Percentiles rank a stretch among this genome's conserved stretches.
phyloP scores from a whole-genome alignment of 2,797 vertebrate genomes.

The Falco rusticolus region DNA sequence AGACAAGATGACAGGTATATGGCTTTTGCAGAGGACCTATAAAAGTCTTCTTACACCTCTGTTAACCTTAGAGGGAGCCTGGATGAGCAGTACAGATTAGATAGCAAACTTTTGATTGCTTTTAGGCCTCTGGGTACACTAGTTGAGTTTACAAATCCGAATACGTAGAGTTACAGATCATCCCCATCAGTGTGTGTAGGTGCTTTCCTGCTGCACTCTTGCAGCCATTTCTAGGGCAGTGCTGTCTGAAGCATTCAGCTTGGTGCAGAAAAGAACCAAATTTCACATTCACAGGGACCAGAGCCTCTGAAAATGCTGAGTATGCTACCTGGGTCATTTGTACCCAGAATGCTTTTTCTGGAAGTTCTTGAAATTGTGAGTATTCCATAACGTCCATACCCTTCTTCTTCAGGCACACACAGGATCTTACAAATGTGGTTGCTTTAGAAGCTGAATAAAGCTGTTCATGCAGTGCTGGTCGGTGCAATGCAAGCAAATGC shows the following conservation, averaged over 20 bases:
- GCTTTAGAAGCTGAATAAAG: neutral
- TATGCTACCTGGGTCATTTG: neutral
- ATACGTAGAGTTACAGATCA: neutral
- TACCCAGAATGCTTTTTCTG: neutral
- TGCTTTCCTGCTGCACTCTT: neutral
- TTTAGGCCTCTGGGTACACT: neutral
- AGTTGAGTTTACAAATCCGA: neutral
- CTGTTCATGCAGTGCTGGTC: neutral
- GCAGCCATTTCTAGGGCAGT: neutral
- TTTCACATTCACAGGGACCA: neutral
- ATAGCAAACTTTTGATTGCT: neutral
- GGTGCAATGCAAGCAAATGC: neutral
- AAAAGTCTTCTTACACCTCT: neutral
- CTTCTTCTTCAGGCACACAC: neutral
- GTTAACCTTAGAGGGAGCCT: neutral
- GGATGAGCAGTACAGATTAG: neutral
- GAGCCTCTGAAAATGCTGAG: neutral
- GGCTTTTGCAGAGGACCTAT: neutral
- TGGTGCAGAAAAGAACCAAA: neutral
- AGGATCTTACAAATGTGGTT: neutral
- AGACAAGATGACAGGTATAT: fast-evolving
- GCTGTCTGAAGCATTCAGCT: neutral
- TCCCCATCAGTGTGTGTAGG: neutral
- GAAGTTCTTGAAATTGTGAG: neutral
- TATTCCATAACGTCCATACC: neutral